Percentiles rank a stretch among this genome's conserved stretches.
phyloP scores from a whole-genome alignment of 2,113 vertebrate species.

The Ellobius talpinus region DNA sequence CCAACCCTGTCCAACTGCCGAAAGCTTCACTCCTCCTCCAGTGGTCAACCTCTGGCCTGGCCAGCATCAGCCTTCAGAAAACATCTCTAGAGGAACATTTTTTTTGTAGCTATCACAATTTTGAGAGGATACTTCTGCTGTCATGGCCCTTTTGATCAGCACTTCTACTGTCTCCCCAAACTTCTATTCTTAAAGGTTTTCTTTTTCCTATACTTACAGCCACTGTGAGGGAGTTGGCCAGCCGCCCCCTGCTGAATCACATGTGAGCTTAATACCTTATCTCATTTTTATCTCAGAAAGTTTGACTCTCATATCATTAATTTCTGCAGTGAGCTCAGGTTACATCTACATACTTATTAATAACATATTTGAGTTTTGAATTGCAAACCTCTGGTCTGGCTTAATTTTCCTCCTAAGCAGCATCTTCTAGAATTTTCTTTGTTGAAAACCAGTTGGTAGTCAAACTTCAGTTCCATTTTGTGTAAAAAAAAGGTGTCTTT shows the following conservation, averaged over 20 bases:
- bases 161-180: not conserved
- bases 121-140: not conserved
- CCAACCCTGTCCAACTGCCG: not conserved
- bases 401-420: constrained; percentile 36
- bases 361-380: constrained; percentile 15
- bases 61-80: not conserved
- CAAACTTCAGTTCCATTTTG: not conserved
- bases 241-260: not conserved
- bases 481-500: not conserved
- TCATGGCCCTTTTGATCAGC: not conserved
- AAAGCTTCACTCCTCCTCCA: not conserved
- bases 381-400: not conserved
- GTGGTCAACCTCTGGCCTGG: not conserved
- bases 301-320: not conserved
- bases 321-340: not conserved
- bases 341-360: not conserved
- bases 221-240: not conserved
- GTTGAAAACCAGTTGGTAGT: not conserved
- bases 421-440: constrained; percentile 17
- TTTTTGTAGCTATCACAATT: not conserved
- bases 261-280: not conserved
- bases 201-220: not conserved
- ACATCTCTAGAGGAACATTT: not conserved
- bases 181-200: not conserved
- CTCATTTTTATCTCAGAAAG: not conserved